phyloP scores from a whole-genome alignment of 2,888 invertebrate species.

The Ashinkailepas kermadecensis region DNA sequence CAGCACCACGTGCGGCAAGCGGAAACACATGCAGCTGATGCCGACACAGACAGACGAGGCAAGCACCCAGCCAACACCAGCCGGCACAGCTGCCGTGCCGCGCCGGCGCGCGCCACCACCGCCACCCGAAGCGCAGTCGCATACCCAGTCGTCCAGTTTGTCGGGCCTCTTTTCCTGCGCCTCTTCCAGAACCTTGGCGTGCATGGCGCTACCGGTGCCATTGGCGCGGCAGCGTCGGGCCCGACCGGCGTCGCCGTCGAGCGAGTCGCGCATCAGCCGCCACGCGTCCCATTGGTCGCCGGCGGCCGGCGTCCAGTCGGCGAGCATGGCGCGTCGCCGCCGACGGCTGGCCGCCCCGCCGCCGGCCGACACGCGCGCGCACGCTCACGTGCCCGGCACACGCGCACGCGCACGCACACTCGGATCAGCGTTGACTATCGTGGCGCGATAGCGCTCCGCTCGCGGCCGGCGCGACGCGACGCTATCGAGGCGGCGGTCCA shows the following conservation, averaged over 20 bases:
- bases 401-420: too few relatives aligned
- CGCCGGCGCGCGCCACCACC: background rate
- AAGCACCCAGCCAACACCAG: background rate
- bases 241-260: background rate
- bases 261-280: background rate
- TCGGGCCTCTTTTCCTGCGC: constrained; percentile 3
- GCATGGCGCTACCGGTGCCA: background rate
- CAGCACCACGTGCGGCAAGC: too few relatives aligned
- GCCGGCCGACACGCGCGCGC: background rate
- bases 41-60: background rate
- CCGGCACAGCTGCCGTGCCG: background rate
- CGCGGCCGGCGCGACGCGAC: too few relatives aligned
- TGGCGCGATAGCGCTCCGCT: too few relatives aligned
- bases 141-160: constrained; percentile 13
- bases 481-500: too few relatives aligned
- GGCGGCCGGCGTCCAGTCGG: background rate
- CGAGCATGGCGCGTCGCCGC: background rate
- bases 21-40: too few relatives aligned
- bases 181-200: background rate
- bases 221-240: background rate
- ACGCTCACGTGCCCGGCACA: too few relatives aligned
- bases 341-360: background rate
- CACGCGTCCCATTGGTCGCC: background rate
- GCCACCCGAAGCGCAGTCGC: background rate
- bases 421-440: too few relatives aligned